These are phyloP conservation scores for Indicator maculatus DNA, from an alignment of 2,113 vertebrate genomes.

Conservation along the genomic window DNA sequence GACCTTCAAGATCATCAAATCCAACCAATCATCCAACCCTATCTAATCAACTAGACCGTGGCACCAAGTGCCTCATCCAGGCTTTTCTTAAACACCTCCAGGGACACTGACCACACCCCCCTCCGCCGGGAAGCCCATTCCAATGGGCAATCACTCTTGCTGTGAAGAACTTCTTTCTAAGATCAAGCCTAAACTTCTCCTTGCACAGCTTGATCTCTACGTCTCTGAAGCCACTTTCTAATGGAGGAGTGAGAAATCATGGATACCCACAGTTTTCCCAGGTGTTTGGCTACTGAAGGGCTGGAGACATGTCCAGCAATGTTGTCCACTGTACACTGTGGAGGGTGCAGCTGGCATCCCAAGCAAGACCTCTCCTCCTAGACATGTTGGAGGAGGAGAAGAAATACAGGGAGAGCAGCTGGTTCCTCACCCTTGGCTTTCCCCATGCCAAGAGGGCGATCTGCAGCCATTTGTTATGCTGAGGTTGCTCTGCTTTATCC, in stretches of 20 bases:
- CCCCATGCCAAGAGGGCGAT: accelerated
- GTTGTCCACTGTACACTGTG: neutral
- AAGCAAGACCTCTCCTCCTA: neutral
- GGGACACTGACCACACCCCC: too few relatives aligned
- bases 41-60: too few relatives aligned
- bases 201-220: neutral
- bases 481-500: neutral
- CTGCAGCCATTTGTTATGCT: neutral
- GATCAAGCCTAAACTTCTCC: too few relatives aligned
- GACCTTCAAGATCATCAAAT: too few relatives aligned
- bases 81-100: too few relatives aligned
- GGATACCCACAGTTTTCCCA: neutral
- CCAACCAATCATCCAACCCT: too few relatives aligned
- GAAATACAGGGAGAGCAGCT: neutral
- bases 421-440: neutral
- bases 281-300: neutral
- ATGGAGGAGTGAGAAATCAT: neutral
- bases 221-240: neutral
- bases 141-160: too few relatives aligned
- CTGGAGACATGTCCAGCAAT: neutral
- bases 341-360: neutral
- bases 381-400: neutral
- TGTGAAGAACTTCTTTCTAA: too few relatives aligned
- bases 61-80: too few relatives aligned
- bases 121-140: too few relatives aligned